Percentiles rank a stretch among this genome's conserved stretches.
Evolutionary conservation across 2,888 invertebrate species (phyloP).

Genomic region (Flexamia atlantica): DNA sequence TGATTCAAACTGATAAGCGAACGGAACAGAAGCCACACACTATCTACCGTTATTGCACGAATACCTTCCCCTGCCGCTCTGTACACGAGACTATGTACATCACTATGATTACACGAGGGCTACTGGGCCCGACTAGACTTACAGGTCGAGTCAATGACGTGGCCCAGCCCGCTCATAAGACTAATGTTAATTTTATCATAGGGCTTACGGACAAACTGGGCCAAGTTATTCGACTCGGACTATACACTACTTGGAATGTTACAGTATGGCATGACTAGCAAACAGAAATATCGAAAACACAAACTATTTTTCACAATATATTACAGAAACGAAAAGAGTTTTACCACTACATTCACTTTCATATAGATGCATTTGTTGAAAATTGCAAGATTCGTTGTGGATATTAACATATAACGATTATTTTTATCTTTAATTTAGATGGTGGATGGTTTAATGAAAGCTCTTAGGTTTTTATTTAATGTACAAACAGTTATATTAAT

Average conservation of each 20-base stretch:
- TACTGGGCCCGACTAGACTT: constrained; percentile 40
- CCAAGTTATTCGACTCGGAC: no score
- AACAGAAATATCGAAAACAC: background rate
- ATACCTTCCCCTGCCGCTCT: constrained; percentile 26
- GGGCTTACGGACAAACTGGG: no score
- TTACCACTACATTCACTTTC: background rate
- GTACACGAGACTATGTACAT: constrained; percentile 29
- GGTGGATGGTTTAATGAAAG: no score
- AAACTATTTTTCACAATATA: background rate
- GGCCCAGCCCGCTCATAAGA: no score
- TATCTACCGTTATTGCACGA: constrained; percentile 49
- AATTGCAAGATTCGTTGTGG: no score
- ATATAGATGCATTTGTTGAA: background rate
- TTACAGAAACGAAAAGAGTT: background rate
- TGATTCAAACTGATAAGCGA: constrained; percentile 14
- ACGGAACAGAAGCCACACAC: constrained; percentile 16
- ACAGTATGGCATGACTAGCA: constrained; percentile 16
- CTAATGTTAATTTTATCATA: no score
- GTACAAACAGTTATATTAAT: no score
- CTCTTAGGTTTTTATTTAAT: no score
- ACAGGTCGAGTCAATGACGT: no score
- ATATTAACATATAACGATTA: no score
- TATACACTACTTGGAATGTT: constrained; percentile 55
- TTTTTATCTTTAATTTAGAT: no score
- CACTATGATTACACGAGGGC: background rate